Evolutionary conservation across 2,113 vertebrate genomes (phyloP).

Genomic region (Pseudorhombus dupliciocellatus): DNA sequence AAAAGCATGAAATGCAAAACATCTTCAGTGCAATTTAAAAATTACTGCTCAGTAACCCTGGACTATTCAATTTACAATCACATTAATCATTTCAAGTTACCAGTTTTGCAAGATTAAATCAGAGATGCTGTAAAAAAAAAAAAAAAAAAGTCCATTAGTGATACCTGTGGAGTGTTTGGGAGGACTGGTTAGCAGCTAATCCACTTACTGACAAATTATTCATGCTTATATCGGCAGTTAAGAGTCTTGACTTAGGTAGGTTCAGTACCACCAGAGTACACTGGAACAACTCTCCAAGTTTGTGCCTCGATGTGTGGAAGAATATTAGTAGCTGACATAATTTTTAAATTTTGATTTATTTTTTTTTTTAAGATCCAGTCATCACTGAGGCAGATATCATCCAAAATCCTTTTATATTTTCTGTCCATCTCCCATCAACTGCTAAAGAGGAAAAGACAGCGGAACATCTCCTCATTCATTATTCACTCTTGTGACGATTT

Average conservation of each 20-base stretch:
- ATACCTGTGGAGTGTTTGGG: neutral
- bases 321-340: neutral
- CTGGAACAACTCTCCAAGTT: too few species aligned
- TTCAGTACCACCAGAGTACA: too few species aligned
- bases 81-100: neutral
- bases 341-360: neutral
- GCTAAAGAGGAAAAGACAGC: neutral
- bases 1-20: neutral
- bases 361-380: neutral
- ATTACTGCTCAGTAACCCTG: conserved; percentile 32
- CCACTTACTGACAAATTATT: neutral
- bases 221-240: neutral
- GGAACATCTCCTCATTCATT: neutral
- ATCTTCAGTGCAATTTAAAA: neutral
- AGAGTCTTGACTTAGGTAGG: neutral
- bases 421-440: neutral
- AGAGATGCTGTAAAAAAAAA: neutral
- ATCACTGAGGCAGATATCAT: too few species aligned
- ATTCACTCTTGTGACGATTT: too few species aligned
- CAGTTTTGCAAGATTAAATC: neutral
- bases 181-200: too few species aligned
- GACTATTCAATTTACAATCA: conserved; percentile 2
- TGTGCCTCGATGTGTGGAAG: neutral
- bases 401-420: neutral
- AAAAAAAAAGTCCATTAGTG: neutral